Evolutionary conservation across 2,888 invertebrate species (phyloP).

Genomic region (Synergus gifuensis): DNA sequence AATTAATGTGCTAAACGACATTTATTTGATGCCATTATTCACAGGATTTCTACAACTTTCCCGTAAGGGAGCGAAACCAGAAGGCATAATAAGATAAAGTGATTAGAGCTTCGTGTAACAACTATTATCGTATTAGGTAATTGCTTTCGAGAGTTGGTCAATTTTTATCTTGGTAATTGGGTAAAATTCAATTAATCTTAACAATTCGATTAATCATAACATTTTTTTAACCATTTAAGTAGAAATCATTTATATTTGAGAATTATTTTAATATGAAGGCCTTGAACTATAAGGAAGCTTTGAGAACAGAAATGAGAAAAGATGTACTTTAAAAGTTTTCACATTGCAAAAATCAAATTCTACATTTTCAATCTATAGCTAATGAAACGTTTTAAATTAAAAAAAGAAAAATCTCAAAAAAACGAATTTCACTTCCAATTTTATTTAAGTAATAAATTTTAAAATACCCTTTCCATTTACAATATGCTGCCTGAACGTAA

Average conservation of each 20-base stretch:
- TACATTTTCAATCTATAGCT: not conserved
- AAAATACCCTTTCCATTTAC: not conserved
- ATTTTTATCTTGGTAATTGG: not conserved
- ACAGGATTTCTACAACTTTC: constrained; percentile 22
- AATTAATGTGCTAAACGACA: constrained; percentile 34
- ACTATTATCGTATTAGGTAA: not conserved
- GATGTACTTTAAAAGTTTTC: not conserved
- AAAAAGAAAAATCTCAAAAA: not conserved
- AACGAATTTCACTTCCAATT: not conserved
- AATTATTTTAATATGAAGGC: no score
- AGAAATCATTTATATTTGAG: no score
- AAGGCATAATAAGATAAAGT: constrained; percentile 2
- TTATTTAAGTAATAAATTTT: not conserved
- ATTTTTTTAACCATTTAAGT: no score
- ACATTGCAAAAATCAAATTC: not conserved
- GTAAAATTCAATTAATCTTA: not conserved
- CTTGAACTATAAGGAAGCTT: not conserved
- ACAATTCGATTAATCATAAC: no score
- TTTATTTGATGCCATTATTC: constrained; percentile 39
- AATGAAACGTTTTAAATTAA: not conserved
- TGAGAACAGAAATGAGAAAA: not conserved
- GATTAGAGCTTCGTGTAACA: constrained; percentile 5
- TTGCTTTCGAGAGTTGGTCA: not conserved
- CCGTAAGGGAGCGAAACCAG: not conserved
- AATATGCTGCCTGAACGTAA: not conserved